A percentile compares a stretch with the other conserved stretches of the same genome.
Evolutionary conservation across 2,113 vertebrate species (phyloP).

Genomic region (Microtus ochrogaster): DNA sequence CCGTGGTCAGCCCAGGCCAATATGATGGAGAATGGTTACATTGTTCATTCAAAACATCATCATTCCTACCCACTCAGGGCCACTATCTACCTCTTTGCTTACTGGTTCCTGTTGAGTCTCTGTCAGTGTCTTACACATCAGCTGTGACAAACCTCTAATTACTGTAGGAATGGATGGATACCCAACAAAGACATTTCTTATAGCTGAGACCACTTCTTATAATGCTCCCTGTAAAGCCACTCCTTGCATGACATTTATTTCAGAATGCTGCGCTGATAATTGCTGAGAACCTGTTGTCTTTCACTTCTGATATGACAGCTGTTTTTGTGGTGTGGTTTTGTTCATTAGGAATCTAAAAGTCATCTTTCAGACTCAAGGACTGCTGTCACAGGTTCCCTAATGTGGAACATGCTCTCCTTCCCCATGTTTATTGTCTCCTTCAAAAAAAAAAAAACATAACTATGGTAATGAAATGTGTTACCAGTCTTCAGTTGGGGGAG

Average conservation of each 20-base stretch:
- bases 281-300: not conserved
- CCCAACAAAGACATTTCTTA: constrained; percentile 14
- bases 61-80: not conserved
- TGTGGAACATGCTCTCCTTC: not conserved
- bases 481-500: not conserved
- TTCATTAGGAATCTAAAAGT: constrained; percentile 23
- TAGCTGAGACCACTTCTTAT: not conserved
- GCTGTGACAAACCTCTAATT: not conserved
- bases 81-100: not conserved
- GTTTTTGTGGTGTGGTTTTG: not conserved
- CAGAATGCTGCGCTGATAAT: not conserved
- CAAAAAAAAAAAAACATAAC: not conserved
- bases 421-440: not conserved
- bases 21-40: not conserved
- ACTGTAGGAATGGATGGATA: not conserved
- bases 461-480: not conserved
- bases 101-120: not conserved
- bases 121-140: not conserved
- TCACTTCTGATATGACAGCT: not conserved
- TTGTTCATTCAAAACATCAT: not conserved
- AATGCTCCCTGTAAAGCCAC: not conserved
- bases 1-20: not conserved
- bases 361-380: constrained; percentile 17
- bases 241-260: not conserved
- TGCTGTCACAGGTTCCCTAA: not conserved